Evolutionary conservation across 2,113 vertebrate genomes (phyloP).

Genomic region (Girardinichthys multiradiatus): DNA sequence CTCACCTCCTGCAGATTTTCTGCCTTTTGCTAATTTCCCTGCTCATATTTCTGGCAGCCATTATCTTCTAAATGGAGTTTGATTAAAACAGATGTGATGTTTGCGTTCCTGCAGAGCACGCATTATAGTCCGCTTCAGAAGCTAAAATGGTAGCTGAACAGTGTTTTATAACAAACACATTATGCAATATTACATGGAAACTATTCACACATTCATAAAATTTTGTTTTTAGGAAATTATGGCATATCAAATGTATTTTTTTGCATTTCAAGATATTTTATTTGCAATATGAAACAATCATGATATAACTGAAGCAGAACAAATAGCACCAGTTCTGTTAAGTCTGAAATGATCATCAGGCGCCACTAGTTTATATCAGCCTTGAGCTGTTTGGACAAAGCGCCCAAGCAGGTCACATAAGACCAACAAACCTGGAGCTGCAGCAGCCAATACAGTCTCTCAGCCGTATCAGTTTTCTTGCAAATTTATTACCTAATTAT

Average conservation of each 20-base stretch:
- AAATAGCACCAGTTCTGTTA: background rate
- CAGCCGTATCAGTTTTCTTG: background rate
- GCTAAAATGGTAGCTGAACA: background rate
- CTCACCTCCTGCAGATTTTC: conserved; percentile 31
- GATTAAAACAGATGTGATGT: background rate
- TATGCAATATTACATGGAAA: background rate
- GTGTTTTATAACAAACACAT: background rate
- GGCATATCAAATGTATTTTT: too few relatives aligned
- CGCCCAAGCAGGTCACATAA: background rate
- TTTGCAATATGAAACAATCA: background rate
- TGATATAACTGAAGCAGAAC: background rate
- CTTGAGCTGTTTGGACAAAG: background rate
- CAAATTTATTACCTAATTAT: background rate
- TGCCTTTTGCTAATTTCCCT: conserved; percentile 15
- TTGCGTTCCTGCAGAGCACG: background rate
- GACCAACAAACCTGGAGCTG: background rate
- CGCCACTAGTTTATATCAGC: background rate
- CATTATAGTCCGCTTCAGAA: background rate
- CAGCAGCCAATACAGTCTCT: too few relatives aligned
- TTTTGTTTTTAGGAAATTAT: too few relatives aligned
- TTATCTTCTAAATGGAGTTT: conserved; percentile 6
- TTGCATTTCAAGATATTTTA: too few relatives aligned
- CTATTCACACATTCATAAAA: too few relatives aligned
- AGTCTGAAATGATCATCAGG: background rate
- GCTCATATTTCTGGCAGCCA: conserved; percentile 8